Evolutionary conservation across 2,113 vertebrate species (phyloP).

Genomic region (Cyphomyrus discorhynchus): DNA sequence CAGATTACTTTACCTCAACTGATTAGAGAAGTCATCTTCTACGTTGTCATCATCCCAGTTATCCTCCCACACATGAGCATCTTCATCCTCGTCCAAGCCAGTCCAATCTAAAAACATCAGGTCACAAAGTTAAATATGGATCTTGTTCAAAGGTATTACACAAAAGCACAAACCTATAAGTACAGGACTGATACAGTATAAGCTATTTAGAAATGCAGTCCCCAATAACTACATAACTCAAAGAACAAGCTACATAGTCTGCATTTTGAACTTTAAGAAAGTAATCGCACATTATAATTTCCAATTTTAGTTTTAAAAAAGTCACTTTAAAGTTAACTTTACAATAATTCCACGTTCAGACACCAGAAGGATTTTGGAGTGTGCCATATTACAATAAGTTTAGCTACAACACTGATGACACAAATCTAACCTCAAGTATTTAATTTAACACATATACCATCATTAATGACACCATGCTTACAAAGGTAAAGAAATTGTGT

Average conservation of each 20-base stretch:
- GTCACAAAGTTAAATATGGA: background rate
- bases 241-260: background rate
- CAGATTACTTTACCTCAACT: conserved; percentile 68
- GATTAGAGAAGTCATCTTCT: conserved; percentile 97
- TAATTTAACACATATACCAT: background rate
- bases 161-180: background rate
- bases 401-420: background rate
- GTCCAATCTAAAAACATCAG: conserved; percentile 77
- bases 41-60: conserved; percentile 99
- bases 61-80: conserved; percentile 97
- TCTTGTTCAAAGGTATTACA: background rate
- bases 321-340: background rate
- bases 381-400: background rate
- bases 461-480: background rate
- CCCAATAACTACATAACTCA: background rate
- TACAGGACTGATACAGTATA: background rate
- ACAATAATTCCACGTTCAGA: background rate
- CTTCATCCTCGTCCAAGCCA: conserved; percentile 94
- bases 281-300: background rate
- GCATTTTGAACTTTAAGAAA: background rate
- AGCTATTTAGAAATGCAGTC: background rate
- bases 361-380: background rate
- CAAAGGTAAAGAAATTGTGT: background rate
- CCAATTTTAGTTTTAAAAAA: background rate
- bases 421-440: background rate